Conservation (phyloP, 2,113 vertebrate genomes). For the Peromyscus maniculatus region DNA sequence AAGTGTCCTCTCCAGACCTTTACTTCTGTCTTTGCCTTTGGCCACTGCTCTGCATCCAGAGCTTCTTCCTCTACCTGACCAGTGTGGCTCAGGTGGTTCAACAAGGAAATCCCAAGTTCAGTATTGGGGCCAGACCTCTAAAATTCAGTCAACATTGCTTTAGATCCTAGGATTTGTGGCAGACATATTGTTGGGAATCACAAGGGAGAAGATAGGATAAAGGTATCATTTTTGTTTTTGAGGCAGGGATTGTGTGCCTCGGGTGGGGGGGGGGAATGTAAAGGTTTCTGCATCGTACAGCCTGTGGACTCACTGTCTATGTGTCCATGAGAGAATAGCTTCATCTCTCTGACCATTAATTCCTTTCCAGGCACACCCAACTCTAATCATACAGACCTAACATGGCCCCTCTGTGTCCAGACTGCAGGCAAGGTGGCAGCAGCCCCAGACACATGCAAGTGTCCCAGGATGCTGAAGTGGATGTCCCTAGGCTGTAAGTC, state of each 20-base stretch:
- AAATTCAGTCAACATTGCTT: not conserved
- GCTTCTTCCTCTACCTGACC: not conserved
- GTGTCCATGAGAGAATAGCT: conserved; percentile 1
- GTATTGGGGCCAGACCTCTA: not conserved
- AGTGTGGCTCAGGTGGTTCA: not conserved
- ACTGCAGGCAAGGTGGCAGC: not conserved
- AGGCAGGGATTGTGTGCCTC: not conserved
- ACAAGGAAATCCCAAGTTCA: conserved; percentile 16
- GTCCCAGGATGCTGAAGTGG: not conserved
- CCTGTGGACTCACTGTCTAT: not conserved
- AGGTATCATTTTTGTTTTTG: not conserved
- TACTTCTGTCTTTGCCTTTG: not conserved
- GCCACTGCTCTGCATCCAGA: not conserved
- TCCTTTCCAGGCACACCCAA: not conserved
- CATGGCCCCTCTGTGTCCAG: not conserved
- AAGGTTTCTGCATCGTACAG: not conserved
- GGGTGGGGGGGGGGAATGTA: not conserved
- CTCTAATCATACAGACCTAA: not conserved
- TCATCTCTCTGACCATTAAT: not conserved
- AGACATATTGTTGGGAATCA: not conserved
- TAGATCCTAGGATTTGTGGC: not conserved
- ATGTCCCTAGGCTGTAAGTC: not conserved
- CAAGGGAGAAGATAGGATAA: not conserved
- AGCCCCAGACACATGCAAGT: not conserved
- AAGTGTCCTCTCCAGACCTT: not conserved